These are phyloP conservation scores for Melanophora roralis DNA, from an alignment of 2,888 invertebrate genomes.

Conservation along the genomic window DNA sequence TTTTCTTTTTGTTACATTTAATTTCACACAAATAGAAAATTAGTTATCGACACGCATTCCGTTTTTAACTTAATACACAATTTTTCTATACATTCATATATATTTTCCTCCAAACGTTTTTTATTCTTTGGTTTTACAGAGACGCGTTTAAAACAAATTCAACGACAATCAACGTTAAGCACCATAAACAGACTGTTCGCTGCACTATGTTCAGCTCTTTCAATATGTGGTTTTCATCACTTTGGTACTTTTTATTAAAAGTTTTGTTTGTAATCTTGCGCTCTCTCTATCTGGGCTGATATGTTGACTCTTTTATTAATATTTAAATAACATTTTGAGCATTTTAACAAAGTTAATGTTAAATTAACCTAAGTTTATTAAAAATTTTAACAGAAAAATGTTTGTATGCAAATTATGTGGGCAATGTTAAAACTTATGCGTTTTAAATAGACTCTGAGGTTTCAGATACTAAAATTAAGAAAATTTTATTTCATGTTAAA, in stretches of 20 bases:
- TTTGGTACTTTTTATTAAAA: not conserved
- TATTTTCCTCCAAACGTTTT: conserved; percentile 15
- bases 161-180: conserved; percentile 50
- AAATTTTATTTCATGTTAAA: too few relatives aligned
- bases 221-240: conserved; percentile 10
- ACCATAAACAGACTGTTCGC: conserved; percentile 58
- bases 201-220: conserved; percentile 37
- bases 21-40: conserved; percentile 36
- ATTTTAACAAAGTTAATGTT: not conserved
- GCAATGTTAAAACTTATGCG: too few relatives aligned
- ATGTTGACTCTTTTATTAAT: not conserved
- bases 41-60: conserved; percentile 33
- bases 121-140: conserved; percentile 34
- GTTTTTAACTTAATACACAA: conserved; percentile 21
- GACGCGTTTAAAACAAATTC: conserved; percentile 7
- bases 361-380: not conserved
- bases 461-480: too few relatives aligned
- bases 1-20: conserved; percentile 1
- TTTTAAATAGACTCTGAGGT: too few relatives aligned
- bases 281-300: not conserved
- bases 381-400: not conserved
- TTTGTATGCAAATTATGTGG: not conserved
- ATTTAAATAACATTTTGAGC: conserved; percentile 8
- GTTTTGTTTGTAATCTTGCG: not conserved
- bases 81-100: conserved; percentile 32